phyloP scores from a whole-genome alignment of 2,888 invertebrate genomes.

The Agrochola litura region DNA sequence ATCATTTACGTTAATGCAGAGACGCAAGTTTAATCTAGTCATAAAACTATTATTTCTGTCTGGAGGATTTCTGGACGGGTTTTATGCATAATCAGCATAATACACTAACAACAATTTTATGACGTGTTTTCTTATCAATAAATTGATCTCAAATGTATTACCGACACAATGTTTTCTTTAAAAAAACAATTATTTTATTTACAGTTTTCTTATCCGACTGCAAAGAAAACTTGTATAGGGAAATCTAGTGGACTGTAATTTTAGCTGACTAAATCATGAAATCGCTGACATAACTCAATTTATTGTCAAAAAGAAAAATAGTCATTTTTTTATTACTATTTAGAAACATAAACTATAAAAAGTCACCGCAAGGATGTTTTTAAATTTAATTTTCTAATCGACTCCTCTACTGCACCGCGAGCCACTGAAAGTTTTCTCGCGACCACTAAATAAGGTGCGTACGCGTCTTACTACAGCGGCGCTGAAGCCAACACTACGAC shows the following conservation, averaged over 20 bases:
- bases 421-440: constrained; percentile 68
- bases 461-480: constrained; percentile 70
- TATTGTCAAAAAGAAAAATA: not conserved
- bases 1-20: not conserved
- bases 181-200: not conserved
- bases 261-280: not conserved
- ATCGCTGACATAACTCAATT: not conserved
- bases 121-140: not conserved
- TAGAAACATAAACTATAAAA: not conserved
- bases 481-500: constrained; percentile 69
- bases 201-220: not conserved
- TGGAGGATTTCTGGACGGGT: not conserved
- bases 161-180: not conserved
- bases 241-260: not conserved
- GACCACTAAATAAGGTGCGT: constrained; percentile 80
- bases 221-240: not conserved
- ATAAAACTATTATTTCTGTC: no score
- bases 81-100: not conserved
- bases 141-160: not conserved
- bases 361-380: not conserved
- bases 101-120: not conserved
- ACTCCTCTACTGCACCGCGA: constrained; percentile 71
- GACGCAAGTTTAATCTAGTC: not conserved
- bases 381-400: not conserved
- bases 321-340: no score